Conservation (phyloP, 1,140 invertebrate species). For the Atta colombica region DNA sequence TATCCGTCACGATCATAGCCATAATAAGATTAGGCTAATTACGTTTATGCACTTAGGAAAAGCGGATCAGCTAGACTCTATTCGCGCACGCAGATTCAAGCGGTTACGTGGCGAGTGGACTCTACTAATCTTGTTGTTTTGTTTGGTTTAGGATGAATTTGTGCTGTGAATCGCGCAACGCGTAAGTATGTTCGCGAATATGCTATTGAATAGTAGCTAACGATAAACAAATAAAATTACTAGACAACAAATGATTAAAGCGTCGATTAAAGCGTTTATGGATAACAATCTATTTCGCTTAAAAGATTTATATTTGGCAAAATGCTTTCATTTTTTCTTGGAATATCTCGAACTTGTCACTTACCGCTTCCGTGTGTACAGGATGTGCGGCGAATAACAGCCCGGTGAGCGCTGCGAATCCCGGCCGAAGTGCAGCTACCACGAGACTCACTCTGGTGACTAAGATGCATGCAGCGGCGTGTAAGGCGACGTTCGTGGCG, state of each 20-base stretch:
- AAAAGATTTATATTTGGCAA: slow-evolving; percentile 3
- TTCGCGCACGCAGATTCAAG: slow-evolving; percentile 1
- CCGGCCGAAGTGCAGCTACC: slow-evolving; percentile 89
- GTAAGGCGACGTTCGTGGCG: slow-evolving; percentile 91
- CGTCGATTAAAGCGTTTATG: background rate
- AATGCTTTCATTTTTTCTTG: background rate
- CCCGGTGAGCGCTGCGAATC: slow-evolving; percentile 90
- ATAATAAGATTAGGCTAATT: slow-evolving; percentile 65
- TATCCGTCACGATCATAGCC: slow-evolving; percentile 55
- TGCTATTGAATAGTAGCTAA: slow-evolving; percentile 55
- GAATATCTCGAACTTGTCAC: slow-evolving; percentile 75
- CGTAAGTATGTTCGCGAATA: slow-evolving; percentile 57
- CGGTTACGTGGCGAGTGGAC: slow-evolving; percentile 46
- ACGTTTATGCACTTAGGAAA: slow-evolving; percentile 64
- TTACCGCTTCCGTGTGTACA: slow-evolving; percentile 95
- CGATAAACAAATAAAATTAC: background rate
- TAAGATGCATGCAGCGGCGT: slow-evolving; percentile 90
- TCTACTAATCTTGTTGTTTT: slow-evolving; percentile 61
- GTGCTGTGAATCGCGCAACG: slow-evolving; percentile 19
- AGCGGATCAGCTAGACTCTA: slow-evolving; percentile 49
- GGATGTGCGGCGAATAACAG: slow-evolving; percentile 95
- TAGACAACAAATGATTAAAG: background rate
- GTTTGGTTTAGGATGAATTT: slow-evolving; percentile 56
- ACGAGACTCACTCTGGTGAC: slow-evolving; percentile 90
- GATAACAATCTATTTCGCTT: background rate